A percentile compares a stretch with the other conserved stretches of the same genome.
phyloP scores from a whole-genome alignment of 2,888 invertebrate species.

The Bhutanitis thaidina region DNA sequence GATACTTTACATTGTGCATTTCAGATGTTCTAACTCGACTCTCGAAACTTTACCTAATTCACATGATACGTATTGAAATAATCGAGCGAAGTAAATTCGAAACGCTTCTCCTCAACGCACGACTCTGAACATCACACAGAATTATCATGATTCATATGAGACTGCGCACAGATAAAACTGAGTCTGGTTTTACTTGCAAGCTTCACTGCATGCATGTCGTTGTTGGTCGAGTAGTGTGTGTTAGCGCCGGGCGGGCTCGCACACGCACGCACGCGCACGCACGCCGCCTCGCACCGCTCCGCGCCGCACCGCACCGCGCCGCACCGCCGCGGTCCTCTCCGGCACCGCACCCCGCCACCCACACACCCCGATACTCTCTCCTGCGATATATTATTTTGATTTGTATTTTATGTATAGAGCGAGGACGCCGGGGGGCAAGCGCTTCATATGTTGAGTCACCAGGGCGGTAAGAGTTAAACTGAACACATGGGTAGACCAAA shows the following conservation, averaged over 20 bases:
- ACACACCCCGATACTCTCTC: constrained; percentile 75
- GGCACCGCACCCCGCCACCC: constrained; percentile 51
- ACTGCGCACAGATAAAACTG: constrained; percentile 78
- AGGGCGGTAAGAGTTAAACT: constrained; percentile 92
- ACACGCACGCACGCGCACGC: constrained; percentile 29
- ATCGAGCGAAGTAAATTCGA: constrained; percentile 77
- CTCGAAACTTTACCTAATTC: constrained; percentile 67
- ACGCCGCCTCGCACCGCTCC: constrained; percentile 38
- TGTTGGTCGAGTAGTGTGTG: constrained; percentile 72
- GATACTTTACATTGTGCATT: constrained; percentile 74
- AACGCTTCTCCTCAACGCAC: constrained; percentile 80
- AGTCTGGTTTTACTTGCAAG: constrained; percentile 79
- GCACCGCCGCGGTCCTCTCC: constrained; percentile 43
- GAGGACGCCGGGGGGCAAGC: constrained; percentile 95
- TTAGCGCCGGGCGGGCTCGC: constrained; percentile 34
- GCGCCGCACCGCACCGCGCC: constrained; percentile 47
- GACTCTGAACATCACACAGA: constrained; percentile 79
- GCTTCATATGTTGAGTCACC: constrained; percentile 92
- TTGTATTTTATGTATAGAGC: constrained; percentile 88
- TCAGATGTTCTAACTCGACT: constrained; percentile 73
- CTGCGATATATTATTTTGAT: constrained; percentile 79
- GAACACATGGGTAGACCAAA: constrained; percentile 74
- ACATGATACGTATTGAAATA: constrained; percentile 61
- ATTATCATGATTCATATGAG: constrained; percentile 76
- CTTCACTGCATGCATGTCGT: constrained; percentile 78